These are phyloP conservation scores for Bombus difficillimus DNA, from an alignment of 1,140 invertebrate genomes.

Conservation along the genomic window DNA sequence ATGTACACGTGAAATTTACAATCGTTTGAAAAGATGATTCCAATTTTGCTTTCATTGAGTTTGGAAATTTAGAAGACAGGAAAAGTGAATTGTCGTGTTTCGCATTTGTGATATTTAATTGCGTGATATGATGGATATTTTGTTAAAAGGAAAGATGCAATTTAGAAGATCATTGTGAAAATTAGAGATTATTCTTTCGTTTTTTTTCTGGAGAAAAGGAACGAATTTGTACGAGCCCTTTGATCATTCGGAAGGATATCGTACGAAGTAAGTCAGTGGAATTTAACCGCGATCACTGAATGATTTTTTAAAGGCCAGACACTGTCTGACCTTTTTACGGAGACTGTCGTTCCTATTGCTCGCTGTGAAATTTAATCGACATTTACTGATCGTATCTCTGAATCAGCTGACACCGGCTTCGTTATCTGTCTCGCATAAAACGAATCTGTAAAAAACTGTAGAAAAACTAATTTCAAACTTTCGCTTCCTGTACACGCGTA, in stretches of 20 bases:
- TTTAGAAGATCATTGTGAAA: no score
- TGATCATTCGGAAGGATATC: neutral
- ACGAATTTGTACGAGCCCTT: neutral
- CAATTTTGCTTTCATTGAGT: no score
- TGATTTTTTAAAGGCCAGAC: conserved; percentile 2
- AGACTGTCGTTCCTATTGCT: neutral
- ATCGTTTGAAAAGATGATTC: no score
- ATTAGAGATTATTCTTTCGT: neutral
- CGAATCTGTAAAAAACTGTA: neutral
- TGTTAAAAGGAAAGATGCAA: neutral
- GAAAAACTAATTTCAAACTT: neutral
- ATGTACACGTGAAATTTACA: no score
- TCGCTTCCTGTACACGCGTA: no score
- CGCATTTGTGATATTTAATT: neutral
- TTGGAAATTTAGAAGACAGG: no score
- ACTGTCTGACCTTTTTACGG: neutral
- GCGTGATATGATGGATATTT: neutral
- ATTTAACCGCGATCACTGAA: neutral
- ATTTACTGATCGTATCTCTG: neutral
- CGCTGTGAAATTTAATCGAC: neutral
- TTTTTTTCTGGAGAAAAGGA: neutral
- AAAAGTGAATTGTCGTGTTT: no score
- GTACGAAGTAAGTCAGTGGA: neutral
- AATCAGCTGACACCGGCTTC: neutral
- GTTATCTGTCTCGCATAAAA: neutral